phyloP scores from a whole-genome alignment of 2,113 vertebrate species.

The Chionis minor region DNA sequence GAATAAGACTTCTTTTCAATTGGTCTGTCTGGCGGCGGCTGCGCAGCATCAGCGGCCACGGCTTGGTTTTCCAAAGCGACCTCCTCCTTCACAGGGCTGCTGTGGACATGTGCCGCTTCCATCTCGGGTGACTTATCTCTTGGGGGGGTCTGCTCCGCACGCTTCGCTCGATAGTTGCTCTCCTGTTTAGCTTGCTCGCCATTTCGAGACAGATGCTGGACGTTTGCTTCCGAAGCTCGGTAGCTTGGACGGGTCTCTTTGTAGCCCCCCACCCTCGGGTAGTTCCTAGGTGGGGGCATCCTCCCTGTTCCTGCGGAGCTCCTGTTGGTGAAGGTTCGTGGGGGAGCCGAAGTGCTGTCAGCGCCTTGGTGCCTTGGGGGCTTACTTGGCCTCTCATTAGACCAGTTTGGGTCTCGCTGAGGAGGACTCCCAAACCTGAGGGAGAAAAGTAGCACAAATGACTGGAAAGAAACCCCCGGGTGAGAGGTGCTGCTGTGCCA shows the following conservation, averaged over 20 bases:
- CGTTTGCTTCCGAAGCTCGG: constrained; percentile 36
- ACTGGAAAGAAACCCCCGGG: neutral
- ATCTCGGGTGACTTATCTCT: constrained; percentile 70
- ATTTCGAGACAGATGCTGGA: constrained; percentile 38
- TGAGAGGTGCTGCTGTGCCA: neutral
- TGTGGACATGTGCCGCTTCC: constrained; percentile 22
- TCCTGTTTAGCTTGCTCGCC: constrained; percentile 70
- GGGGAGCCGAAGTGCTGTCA: constrained; percentile 32
- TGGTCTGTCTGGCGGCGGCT: constrained; percentile 79
- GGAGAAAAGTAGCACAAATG: neutral
- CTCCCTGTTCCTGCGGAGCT: constrained; percentile 64
- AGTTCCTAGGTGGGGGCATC: constrained; percentile 69
- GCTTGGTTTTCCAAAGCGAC: constrained; percentile 57
- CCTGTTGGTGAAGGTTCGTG: constrained; percentile 74
- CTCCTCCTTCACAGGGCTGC: constrained; percentile 70
- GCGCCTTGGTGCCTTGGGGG: constrained; percentile 72
- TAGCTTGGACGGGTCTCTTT: constrained; percentile 74
- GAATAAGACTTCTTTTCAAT: constrained; percentile 95
- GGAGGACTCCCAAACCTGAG: constrained; percentile 78
- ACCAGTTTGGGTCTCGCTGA: constrained; percentile 78
- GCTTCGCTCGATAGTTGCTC: constrained; percentile 60
- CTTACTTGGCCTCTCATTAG: constrained; percentile 71
- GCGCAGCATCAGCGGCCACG: constrained; percentile 24
- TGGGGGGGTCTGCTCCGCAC: constrained; percentile 42
- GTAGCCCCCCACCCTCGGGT: constrained; percentile 72